phyloP scores from a whole-genome alignment of 2,113 vertebrate species.

The Onychorhynchus coronatus region DNA sequence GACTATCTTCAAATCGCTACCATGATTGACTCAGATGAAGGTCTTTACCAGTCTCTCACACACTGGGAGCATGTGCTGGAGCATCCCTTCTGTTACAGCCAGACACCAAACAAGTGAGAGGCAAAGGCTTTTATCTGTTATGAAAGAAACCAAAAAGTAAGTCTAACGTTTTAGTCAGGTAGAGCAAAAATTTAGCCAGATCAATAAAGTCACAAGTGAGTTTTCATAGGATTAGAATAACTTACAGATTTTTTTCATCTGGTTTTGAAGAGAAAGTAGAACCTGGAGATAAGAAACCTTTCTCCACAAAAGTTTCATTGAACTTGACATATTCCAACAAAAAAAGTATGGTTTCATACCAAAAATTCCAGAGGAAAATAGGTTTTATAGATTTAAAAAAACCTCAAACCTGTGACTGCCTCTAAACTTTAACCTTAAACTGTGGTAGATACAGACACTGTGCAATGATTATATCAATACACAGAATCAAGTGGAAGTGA shows the following conservation, averaged over 20 bases:
- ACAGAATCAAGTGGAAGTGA: not conserved
- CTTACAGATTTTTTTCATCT: not conserved
- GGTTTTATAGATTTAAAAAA: not conserved
- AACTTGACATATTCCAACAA: not conserved
- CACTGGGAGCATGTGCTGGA: rapidly evolving
- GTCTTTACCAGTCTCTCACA: not conserved
- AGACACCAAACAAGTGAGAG: not conserved
- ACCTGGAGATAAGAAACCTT: not conserved
- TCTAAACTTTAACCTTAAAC: not conserved
- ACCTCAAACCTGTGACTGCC: not conserved
- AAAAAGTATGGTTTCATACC: not conserved
- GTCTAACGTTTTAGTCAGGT: not conserved
- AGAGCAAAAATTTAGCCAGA: not conserved
- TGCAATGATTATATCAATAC: not conserved
- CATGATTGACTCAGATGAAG: not conserved
- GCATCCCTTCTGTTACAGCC: not conserved
- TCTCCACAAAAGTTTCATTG: not conserved
- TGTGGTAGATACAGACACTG: not conserved
- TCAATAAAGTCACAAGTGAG: not conserved
- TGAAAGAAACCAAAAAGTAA: not conserved
- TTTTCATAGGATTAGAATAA: not conserved
- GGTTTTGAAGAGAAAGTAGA: not conserved
- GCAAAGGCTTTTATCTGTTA: not conserved
- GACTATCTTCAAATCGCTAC: not conserved
- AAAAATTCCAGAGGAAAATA: not conserved